A percentile compares a stretch with the other conserved stretches of the same genome.
Evolutionary conservation across 2,797 vertebrate genomes (phyloP).

Genomic region (Phrynocephalus forsythii): DNA sequence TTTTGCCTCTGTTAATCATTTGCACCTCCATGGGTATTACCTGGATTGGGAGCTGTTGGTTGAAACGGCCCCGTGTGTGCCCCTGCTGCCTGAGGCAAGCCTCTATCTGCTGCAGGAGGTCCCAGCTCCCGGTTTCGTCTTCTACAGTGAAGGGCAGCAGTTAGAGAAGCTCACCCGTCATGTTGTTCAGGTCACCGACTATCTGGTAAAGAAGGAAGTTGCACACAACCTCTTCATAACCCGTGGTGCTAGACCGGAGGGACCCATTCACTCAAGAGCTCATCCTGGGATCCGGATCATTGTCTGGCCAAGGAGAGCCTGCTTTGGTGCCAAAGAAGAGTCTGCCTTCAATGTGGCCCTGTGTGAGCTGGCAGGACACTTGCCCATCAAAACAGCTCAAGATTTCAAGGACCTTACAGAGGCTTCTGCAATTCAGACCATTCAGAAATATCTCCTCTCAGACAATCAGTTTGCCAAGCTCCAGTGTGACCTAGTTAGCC

Average conservation of each 20-base stretch:
- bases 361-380: constrained; percentile 92
- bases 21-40: constrained; percentile 92
- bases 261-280: not conserved
- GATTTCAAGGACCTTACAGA: constrained; percentile 84
- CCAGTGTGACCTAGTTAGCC: constrained; percentile 65
- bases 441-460: constrained; percentile 81
- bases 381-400: constrained; percentile 83
- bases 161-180: constrained; percentile 65
- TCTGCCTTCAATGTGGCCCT: constrained; percentile 89
- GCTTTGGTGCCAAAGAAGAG: constrained; percentile 86
- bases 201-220: constrained; percentile 77
- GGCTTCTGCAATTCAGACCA: constrained; percentile 74
- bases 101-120: constrained; percentile 77
- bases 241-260: constrained; percentile 81
- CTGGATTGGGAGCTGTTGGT: constrained; percentile 80
- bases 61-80: constrained; percentile 77
- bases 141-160: constrained; percentile 78
- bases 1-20: constrained; percentile 93
- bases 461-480: constrained; percentile 77
- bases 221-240: constrained; percentile 91
- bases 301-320: constrained; percentile 85
- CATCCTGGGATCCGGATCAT: constrained; percentile 84
- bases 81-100: constrained; percentile 72
- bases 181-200: constrained; percentile 82
- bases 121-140: constrained; percentile 85